Base-by-base conservation (phyloP, 2,888 invertebrate species). In the Conchocele bisecta region DNA sequence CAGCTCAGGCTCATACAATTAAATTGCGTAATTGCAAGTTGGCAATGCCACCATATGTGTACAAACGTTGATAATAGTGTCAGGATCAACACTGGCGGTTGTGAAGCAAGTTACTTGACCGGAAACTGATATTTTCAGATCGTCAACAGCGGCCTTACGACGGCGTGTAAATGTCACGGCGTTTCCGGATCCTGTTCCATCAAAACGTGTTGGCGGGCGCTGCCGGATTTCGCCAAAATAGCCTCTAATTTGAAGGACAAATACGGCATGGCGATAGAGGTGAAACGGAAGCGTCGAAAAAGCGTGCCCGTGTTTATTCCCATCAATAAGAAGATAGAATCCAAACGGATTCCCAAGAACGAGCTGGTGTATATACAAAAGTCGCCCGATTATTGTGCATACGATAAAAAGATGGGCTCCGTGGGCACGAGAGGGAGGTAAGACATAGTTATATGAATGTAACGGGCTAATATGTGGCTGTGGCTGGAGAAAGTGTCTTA, bases 111-210 rank as follows among this genome's bases (percentile, higher is more conserved):
- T n/a, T 44, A 44, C 15, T 7, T 17, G 44, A 13, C 15, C 17
- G 17, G 15, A 17, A 13, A 9, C n/a, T 54, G 2, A 51, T 15
- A 70, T 24, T 75, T 80, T 20, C 80, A 95, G 95, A 93, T 94
- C 65, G 94, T 95, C 71, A 92, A 92, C 46, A 92, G 93, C 75
- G 94, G 93, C 78, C 87, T 94, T 67, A 92, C 91, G 46, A 92
- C 93, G 85, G 93, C 95, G 88, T 96, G 96, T 93, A 96, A 96
- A 88, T 96, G 96, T 85, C 96, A 96, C 92, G 96, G 96, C 37
- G 95, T 96, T 64, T 95, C 95, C 15, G 95, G 95, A 0, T 95
- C 96, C 56, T 96, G 96, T 90, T 95, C 94, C 81, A 94, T 96
- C 83, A 94, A 95, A 88, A 96, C 95, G 41, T 96, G 96, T 89